Evolutionary conservation across 2,113 vertebrate genomes (phyloP).

Genomic region (Chamaea fasciata): DNA sequence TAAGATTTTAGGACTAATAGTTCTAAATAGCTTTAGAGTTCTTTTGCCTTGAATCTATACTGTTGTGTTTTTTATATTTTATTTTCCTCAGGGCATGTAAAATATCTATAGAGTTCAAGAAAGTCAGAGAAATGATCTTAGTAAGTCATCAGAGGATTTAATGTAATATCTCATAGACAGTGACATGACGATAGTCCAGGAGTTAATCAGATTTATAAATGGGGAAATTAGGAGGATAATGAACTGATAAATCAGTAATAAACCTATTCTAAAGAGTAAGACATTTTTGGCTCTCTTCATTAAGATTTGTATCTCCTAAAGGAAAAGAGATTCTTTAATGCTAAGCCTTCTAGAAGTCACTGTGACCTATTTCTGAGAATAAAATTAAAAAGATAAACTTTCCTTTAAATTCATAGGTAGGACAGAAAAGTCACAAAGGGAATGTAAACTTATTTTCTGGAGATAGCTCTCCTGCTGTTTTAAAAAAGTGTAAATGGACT

Average conservation of each 20-base stretch:
- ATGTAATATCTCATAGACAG: conserved; percentile 41
- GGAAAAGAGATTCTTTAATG: conserved; percentile 64
- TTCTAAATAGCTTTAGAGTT: background rate
- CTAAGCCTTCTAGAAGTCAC: conserved; percentile 47
- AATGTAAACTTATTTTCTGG: conserved; percentile 24
- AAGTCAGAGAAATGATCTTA: conserved; percentile 36
- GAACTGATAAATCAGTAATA: conserved; percentile 77
- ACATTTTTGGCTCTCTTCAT: conserved; percentile 72
- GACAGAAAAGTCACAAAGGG: conserved; percentile 3
- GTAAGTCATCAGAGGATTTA: conserved; percentile 54
- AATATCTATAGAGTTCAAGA: conserved; percentile 9
- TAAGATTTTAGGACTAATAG: background rate
- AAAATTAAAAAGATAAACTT: conserved; percentile 58
- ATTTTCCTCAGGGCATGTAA: background rate
- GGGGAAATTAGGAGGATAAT: conserved; percentile 73
- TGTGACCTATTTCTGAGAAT: conserved; percentile 50
- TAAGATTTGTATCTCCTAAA: conserved; percentile 72
- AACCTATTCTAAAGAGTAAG: conserved; percentile 67
- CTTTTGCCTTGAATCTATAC: background rate
- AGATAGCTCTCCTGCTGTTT: background rate
- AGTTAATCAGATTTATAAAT: conserved; percentile 78
- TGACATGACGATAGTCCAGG: conserved; percentile 64
- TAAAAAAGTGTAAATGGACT: background rate
- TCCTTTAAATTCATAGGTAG: conserved; percentile 23
- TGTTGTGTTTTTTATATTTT: background rate